Percentiles rank a stretch among this genome's conserved stretches.
phyloP scores from a whole-genome alignment of 2,888 invertebrate species.

The Lathronympha strigana region DNA sequence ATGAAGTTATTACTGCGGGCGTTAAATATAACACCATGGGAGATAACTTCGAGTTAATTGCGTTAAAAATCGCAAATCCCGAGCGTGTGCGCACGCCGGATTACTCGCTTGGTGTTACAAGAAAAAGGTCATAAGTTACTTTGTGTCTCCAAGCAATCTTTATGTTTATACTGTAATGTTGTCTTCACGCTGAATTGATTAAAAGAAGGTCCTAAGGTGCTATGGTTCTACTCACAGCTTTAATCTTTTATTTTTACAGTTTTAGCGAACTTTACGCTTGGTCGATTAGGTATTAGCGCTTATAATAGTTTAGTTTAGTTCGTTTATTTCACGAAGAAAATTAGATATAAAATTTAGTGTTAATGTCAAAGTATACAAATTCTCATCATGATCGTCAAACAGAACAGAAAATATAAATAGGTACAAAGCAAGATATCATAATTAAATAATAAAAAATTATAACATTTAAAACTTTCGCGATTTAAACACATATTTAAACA shows the following conservation, averaged over 20 bases:
- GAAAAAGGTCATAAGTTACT: not conserved
- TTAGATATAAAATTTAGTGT: no score
- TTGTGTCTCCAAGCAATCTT: not conserved
- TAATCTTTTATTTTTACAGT: not conserved
- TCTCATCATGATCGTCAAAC: no score
- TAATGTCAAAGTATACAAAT: no score
- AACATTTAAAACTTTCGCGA: no score
- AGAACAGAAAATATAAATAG: no score
- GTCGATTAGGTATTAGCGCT: not conserved
- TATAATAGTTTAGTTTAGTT: no score
- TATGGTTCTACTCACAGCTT: not conserved
- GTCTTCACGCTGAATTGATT: not conserved
- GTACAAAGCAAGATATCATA: no score
- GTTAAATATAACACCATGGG: slow-evolving; percentile 33
- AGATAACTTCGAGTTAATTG: slow-evolving; percentile 36
- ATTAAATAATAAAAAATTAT: no score
- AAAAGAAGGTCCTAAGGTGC: not conserved
- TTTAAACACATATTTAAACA: no score
- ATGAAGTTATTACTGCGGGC: slow-evolving; percentile 35
- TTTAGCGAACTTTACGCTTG: slow-evolving; percentile 1
- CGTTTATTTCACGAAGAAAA: no score
- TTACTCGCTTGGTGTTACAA: slow-evolving; percentile 6
- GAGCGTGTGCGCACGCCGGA: slow-evolving; percentile 17
- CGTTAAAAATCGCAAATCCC: slow-evolving; percentile 40
- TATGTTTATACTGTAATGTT: not conserved